Evolutionary conservation across 2,113 vertebrate species (phyloP), one percentile per base, ranked within the genome.

Genomic region (Amia ocellicauda): DNA sequence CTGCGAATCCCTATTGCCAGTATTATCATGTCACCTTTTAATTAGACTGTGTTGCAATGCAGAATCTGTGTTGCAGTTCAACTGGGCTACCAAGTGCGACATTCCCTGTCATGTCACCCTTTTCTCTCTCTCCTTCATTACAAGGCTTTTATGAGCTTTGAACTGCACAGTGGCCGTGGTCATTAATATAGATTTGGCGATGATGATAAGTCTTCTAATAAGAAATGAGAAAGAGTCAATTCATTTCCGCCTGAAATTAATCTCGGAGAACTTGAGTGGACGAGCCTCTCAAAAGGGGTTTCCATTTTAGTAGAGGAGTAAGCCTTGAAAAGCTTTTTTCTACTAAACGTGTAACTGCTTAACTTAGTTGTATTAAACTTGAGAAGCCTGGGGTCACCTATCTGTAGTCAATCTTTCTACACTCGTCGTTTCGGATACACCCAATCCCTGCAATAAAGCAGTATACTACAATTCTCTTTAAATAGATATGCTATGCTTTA

Each of bases 161-260:
- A 49, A 61, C 29, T 42, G 59, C 16, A 27, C n/a, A 16, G 28
- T 49, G 49, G 17, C 59, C 27, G 19, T 49, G 59, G 14, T 24
- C 59, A 61, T 61, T 61, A 61, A 61, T 27, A 49, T 49, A 28
- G 41, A 24, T 43, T 40, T 59, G 36, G 23, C 23, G 20, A 16
- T 13, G 11, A 42, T 61, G 24, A 61, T 28, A 3, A 24, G 43
- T 3, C 42, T 60, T 27, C 58, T 26, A 17, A 49, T 26, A 61
- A 3, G 24, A 61, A 43, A 26, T 27, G 43, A 61, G 42, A 47
- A 36, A 8, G 26, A 61, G 59, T 49, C 42, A 16, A 49, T 47
- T 23, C 11, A 17, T 24, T 27, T 60, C 14, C 17, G 14, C 20
- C 51, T 50, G 47, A 50, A 8, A 50, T 50, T 7, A 50, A 36